A percentile compares a stretch with the other conserved stretches of the same genome.
These are phyloP conservation scores for Drosophila trapezifrons DNA, from an alignment of 1,140 invertebrate genomes.

Conservation along the genomic window DNA sequence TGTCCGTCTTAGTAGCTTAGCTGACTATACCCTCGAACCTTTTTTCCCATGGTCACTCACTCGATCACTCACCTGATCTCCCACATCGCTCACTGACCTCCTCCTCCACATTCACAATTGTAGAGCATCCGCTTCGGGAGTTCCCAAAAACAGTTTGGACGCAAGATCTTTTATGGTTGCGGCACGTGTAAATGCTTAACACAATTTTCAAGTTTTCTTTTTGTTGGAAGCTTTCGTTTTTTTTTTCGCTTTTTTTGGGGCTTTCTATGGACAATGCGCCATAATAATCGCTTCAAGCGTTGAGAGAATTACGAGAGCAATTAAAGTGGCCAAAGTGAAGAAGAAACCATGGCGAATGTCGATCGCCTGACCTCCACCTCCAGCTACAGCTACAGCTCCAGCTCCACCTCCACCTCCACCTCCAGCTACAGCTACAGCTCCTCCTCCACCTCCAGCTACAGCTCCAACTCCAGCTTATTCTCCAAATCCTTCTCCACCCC, in stretches of 20 bases:
- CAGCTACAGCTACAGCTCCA: not conserved
- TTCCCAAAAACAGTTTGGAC: conserved; percentile 22
- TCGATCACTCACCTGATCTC: not conserved
- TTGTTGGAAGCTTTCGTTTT: conserved; percentile 58
- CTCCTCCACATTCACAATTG: conserved; percentile 8
- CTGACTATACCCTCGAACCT: not conserved
- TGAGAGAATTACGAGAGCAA: conserved; percentile 68
- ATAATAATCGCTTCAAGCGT: conserved; percentile 70
- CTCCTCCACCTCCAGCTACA: not conserved
- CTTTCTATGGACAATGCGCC: conserved; percentile 68
- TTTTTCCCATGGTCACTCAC: conserved; percentile 4
- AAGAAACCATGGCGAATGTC: conserved; percentile 17
- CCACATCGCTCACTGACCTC: conserved; percentile 4
- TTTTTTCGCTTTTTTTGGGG: conserved; percentile 3
- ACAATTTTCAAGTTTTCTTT: conserved; percentile 63
- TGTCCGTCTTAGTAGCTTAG: too few relatives aligned
- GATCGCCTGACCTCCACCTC: conserved; percentile 14
- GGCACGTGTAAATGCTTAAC: conserved; percentile 82
- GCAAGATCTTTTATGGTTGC: conserved; percentile 48
- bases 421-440: too few relatives aligned
- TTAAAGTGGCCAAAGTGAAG: conserved; percentile 55
- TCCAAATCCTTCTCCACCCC: too few relatives aligned
- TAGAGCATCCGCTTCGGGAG: conserved; percentile 43
- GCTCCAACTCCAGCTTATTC: not conserved
- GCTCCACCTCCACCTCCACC: too few relatives aligned